Conservation (phyloP, 2,888 invertebrate species). For the Loripinus fragilis region DNA sequence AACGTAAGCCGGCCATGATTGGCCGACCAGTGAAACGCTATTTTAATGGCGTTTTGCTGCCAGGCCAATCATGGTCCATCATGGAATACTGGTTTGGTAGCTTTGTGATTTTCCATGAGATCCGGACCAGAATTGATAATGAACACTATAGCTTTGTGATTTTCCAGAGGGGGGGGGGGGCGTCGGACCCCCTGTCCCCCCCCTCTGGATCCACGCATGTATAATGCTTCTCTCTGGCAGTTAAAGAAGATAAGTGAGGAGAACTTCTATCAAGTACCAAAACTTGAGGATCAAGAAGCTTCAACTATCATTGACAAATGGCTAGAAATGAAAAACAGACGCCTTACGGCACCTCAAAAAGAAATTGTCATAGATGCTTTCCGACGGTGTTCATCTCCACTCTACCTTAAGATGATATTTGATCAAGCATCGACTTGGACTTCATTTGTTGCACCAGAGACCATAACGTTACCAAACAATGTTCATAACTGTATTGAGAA, state of each 20-base stretch:
- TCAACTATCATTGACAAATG: constrained; percentile 68
- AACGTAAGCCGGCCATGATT: too few relatives aligned
- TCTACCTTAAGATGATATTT: constrained; percentile 77
- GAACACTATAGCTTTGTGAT: too few relatives aligned
- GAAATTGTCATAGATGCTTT: constrained; percentile 64
- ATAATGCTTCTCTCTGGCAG: too few relatives aligned
- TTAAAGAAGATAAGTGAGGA: constrained; percentile 16
- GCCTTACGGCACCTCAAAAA: constrained; percentile 67
- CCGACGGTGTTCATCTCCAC: constrained; percentile 71
- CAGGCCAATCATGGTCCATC: too few relatives aligned
- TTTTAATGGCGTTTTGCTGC: too few relatives aligned
- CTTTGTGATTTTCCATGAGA: too few relatives aligned
- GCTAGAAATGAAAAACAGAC: constrained; percentile 61
- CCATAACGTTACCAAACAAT: constrained; percentile 64
- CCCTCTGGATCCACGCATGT: too few relatives aligned
- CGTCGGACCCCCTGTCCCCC: too few relatives aligned
- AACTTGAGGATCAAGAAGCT: constrained; percentile 58
- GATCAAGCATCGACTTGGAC: constrained; percentile 77
- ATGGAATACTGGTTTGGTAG: too few relatives aligned
- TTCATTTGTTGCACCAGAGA: constrained; percentile 64
- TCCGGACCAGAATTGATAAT: too few relatives aligned
- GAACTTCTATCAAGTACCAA: constrained; percentile 60
- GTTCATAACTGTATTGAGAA: constrained; percentile 69
- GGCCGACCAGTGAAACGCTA: too few relatives aligned
- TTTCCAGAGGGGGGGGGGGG: too few relatives aligned